Conservation (phyloP, 2,113 vertebrate species). For the Siphamia tubifer region DNA sequence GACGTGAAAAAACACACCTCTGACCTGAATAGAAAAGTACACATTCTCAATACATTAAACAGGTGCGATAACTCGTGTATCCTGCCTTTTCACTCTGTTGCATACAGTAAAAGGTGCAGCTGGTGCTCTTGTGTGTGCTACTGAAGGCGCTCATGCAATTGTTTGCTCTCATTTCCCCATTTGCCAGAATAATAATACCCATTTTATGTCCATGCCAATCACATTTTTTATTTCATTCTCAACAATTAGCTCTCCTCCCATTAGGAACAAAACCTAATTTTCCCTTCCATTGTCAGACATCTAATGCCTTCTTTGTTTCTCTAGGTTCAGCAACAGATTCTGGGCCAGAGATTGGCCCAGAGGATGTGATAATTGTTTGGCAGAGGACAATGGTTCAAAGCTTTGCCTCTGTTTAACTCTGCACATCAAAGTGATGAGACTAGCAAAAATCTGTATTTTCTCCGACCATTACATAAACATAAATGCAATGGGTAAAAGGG, state of each 20-base stretch:
- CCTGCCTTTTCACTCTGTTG: background rate
- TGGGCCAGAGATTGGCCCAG: slow-evolving; percentile 18
- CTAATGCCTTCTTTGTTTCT: slow-evolving; percentile 49
- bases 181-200: slow-evolving; percentile 1
- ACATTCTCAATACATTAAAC: background rate
- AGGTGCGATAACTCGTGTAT: slow-evolving; percentile 1
- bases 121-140: slow-evolving; percentile 11
- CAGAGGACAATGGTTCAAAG: slow-evolving; percentile 35
- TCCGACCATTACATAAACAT: background rate
- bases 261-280: slow-evolving; percentile 47
- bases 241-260: slow-evolving; percentile 47
- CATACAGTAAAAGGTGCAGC: slow-evolving; percentile 9
- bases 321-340: slow-evolving; percentile 18
- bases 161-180: slow-evolving; percentile 26
- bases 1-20: background rate
- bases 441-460: background rate
- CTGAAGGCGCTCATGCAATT: slow-evolving; percentile 1
- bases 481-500: background rate
- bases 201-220: slow-evolving; percentile 31
- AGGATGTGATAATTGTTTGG: slow-evolving; percentile 33
- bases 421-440: slow-evolving; percentile 17
- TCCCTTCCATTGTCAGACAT: slow-evolving; percentile 32
- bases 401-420: background rate
- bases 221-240: slow-evolving; percentile 26
- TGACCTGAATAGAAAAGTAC: background rate